These are phyloP conservation scores for Drosophila pegasa DNA, from an alignment of 2,888 invertebrate species.

Conservation along the genomic window DNA sequence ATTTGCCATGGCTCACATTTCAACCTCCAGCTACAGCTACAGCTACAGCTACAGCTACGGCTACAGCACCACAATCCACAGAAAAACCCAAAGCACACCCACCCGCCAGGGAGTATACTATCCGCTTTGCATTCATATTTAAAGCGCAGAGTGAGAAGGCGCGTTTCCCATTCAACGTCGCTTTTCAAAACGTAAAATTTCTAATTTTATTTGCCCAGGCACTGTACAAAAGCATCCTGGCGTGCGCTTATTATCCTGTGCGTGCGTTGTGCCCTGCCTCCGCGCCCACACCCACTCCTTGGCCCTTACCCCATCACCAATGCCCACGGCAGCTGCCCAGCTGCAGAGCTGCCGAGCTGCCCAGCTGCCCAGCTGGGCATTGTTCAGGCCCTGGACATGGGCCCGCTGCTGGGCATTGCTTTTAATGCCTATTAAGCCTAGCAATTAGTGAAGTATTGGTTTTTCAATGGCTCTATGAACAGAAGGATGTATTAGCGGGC, in stretches of 20 bases:
- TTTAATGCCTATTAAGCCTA: slow-evolving; percentile 78
- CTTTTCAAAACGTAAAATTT: slow-evolving; percentile 77
- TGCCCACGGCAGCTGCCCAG: slow-evolving; percentile 17
- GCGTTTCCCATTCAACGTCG: slow-evolving; percentile 52
- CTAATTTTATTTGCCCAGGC: slow-evolving; percentile 77
- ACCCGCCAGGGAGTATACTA: slow-evolving; percentile 16
- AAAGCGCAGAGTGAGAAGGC: slow-evolving; percentile 50
- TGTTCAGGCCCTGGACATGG: slow-evolving; percentile 62
- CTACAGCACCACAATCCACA: slow-evolving; percentile 15
- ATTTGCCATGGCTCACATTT: slow-evolving; percentile 71
- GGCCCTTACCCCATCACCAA: neutral
- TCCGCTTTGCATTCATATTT: slow-evolving; percentile 70
- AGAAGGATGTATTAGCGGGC: slow-evolving; percentile 16
- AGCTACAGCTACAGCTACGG: slow-evolving; percentile 13
- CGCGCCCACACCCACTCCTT: slow-evolving; percentile 4
- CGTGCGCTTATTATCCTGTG: slow-evolving; percentile 78
- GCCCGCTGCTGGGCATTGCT: slow-evolving; percentile 70
- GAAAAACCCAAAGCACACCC: slow-evolving; percentile 1
- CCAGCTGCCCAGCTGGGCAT: slow-evolving; percentile 59
- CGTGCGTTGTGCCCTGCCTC: slow-evolving; percentile 47
- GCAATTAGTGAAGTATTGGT: slow-evolving; percentile 77
- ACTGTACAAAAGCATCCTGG: slow-evolving; percentile 76
- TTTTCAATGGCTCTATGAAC: slow-evolving; percentile 57
- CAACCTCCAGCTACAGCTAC: slow-evolving; percentile 37
- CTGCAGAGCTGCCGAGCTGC: slow-evolving; percentile 50